Percentiles rank a stretch among this genome's conserved stretches.
Conservation (phyloP, 2,888 invertebrate species). For the Nasonovia ribisnigri region DNA sequence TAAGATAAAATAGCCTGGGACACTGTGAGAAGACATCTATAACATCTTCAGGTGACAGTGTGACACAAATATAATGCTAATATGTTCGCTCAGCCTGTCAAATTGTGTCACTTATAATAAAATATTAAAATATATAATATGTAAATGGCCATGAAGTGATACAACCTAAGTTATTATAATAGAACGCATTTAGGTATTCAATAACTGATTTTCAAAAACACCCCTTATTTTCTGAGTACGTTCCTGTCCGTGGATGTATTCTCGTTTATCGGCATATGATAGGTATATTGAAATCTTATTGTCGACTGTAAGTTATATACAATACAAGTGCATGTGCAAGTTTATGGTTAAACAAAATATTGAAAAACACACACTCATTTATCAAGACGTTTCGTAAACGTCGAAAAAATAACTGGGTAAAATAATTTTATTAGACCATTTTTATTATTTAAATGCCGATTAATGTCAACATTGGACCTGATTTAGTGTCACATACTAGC, state of each 20-base stretch:
- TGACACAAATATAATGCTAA: neutral
- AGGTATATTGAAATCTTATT: neutral
- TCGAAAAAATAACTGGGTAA: neutral
- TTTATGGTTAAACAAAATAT: neutral
- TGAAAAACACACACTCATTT: neutral
- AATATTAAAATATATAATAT: neutral
- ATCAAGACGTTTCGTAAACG: neutral
- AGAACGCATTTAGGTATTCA: neutral
- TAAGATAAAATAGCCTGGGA: neutral
- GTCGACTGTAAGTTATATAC: neutral
- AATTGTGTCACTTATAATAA: neutral
- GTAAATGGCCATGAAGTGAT: neutral
- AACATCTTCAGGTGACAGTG: neutral
- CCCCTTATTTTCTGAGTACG: no score
- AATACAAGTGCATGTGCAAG: neutral
- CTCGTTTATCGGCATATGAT: neutral
- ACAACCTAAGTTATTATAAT: neutral
- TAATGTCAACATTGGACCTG: neutral
- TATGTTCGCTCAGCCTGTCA: neutral
- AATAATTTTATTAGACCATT: neutral
- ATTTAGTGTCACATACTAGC: neutral
- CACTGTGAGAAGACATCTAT: neutral
- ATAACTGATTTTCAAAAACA: no score
- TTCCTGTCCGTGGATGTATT: neutral
- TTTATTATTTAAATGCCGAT: constrained; percentile 20